Evolutionary conservation across 2,797 vertebrate genomes (phyloP), one percentile per base, ranked within the genome.

Genomic region (Lepilemur septentrionalis): DNA sequence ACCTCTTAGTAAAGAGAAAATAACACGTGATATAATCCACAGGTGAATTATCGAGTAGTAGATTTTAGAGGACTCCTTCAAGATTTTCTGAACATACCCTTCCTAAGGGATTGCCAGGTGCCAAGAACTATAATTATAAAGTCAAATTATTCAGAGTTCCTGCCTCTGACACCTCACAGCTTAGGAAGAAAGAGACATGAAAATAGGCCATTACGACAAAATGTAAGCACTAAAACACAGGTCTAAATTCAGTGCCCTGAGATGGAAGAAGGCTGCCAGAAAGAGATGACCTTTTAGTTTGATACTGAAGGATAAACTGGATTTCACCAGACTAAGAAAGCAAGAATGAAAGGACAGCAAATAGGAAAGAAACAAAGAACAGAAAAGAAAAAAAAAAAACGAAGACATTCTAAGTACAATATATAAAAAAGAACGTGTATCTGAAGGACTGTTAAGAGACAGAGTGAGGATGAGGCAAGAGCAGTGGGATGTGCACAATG

Each of bases 51-150:
- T 17, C 61, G 35, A 78, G 41, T 67, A 78, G 79, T 13, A 75
- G 48, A 89, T n/a, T 76, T 92, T 28, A 84, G 38, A 46, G 67
- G 32, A 81, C 30, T 32, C 10, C 10, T 52, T 91, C 67, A 95
- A 61, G 87, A 57, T 81, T 90, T 90, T 70, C 89, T 92, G 67
- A 87, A 83, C n/a, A 72, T 73, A 28, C 5, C 35, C 48, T 88
- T 91, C 63, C 43, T 78, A 67, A 79, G 59, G 85, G 67, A 84
- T 48, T 78, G 48, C 38, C 57, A 84, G 52, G 57, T 35, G 22
- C 67, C 20, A 88, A 89, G 55, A 85, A 93, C 61, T 87, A 25
- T 32, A 87, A 89, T 87, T 84, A 90, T 52, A 83, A 96, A 69
- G 14, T 41, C 65, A 87, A 92, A 85, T 92, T 86, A 94, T 61